phyloP scores from a whole-genome alignment of 2,797 vertebrate species.

The Gorsachius magnificus region DNA sequence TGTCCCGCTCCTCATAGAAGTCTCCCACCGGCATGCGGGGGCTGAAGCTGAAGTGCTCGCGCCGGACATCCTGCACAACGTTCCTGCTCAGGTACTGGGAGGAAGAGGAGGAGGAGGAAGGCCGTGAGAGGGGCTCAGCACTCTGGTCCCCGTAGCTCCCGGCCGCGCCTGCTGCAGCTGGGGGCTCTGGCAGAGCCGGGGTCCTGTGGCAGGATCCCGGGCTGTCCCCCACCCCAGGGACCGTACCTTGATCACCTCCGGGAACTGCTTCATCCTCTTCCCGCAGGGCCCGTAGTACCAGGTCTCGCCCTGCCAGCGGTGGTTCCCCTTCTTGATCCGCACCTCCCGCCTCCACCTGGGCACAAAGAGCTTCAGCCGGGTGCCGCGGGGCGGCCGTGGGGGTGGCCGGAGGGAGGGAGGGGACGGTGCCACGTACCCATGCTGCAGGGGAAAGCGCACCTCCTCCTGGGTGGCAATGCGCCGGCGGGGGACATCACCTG shows the following conservation, averaged over 20 bases:
- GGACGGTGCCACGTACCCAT: constrained; percentile 80
- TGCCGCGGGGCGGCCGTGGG: neutral
- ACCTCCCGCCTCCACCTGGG: constrained; percentile 93
- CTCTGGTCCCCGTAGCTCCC: fast-evolving
- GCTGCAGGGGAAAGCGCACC: constrained; percentile 89
- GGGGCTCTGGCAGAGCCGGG: neutral
- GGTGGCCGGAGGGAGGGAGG: neutral
- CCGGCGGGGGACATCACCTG: constrained; percentile 85
- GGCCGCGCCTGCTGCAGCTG: fast-evolving
- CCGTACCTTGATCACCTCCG: constrained; percentile 94
- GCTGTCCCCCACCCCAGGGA: fast-evolving
- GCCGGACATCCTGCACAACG: constrained; percentile 83
- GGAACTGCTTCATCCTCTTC: constrained; percentile 97
- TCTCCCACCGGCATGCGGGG: constrained; percentile 97
- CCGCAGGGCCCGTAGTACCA: constrained; percentile 98
- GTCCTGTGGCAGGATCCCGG: neutral
- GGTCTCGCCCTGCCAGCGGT: constrained; percentile 94
- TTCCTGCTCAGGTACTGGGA: constrained; percentile 90
- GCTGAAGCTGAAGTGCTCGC: constrained; percentile 98
- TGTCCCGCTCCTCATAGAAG: constrained; percentile 93
- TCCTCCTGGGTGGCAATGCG: constrained; percentile 93
- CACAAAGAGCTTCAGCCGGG: neutral
- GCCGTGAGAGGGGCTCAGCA: fast-evolving
- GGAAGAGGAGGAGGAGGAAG: neutral
- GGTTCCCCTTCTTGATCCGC: constrained; percentile 88